These are phyloP conservation scores for Ctenopoma multispine DNA, from an alignment of 2,797 vertebrate genomes.

Conservation along the genomic window DNA sequence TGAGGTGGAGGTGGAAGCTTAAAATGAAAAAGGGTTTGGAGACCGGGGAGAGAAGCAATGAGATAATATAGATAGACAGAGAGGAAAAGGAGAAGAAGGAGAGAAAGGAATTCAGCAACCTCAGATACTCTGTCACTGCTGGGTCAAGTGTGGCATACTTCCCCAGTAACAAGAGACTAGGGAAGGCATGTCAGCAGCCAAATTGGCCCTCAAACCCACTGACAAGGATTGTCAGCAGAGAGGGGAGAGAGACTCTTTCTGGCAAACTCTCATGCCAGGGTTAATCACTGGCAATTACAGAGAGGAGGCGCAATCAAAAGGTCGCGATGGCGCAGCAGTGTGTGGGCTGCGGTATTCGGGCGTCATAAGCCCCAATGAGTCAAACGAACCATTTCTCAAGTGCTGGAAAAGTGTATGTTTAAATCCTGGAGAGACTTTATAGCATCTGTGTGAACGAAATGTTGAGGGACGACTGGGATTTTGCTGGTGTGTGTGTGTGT, in stretches of 20 bases:
- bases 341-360: slow-evolving; percentile 52
- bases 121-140: slow-evolving; percentile 60
- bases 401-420: slow-evolving; percentile 16
- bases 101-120: slow-evolving; percentile 67
- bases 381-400: slow-evolving; percentile 52
- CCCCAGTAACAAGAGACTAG: slow-evolving; percentile 78
- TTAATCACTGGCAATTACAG: slow-evolving; percentile 82
- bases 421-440: slow-evolving; percentile 14
- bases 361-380: slow-evolving; percentile 56
- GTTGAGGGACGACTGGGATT: slow-evolving; percentile 10
- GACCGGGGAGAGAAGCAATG: slow-evolving; percentile 28
- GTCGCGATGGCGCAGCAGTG: slow-evolving; percentile 60
- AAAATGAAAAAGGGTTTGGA: slow-evolving; percentile 14
- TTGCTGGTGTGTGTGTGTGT: slow-evolving; percentile 5
- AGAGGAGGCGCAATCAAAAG: slow-evolving; percentile 81
- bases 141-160: slow-evolving; percentile 74
- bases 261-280: slow-evolving; percentile 73
- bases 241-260: slow-evolving; percentile 70
- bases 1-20: slow-evolving; percentile 11
- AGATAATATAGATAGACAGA: slow-evolving; percentile 38
- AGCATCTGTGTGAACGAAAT: slow-evolving; percentile 13
- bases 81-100: slow-evolving; percentile 31
- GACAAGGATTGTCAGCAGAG: slow-evolving; percentile 82
- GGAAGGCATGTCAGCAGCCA: slow-evolving; percentile 79
- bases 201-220: slow-evolving; percentile 83